These are phyloP conservation scores for Heliconius melpomene DNA, from an alignment of 1,140 invertebrate species.

Conservation along the genomic window DNA sequence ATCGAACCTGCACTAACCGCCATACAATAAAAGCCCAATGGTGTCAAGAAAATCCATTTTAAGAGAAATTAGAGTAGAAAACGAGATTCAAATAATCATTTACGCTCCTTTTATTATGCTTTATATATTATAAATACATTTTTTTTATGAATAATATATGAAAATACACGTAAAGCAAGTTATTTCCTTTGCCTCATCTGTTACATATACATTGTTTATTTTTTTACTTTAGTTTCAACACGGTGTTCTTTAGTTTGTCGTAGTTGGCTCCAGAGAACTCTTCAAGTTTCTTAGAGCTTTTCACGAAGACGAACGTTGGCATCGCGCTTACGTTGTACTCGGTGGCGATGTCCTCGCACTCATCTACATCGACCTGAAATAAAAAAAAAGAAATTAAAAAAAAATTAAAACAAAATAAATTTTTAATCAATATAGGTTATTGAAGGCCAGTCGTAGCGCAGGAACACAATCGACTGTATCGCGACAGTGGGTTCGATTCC, in stretches of 20 bases:
- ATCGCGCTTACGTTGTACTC: constrained; percentile 93
- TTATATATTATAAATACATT: not conserved
- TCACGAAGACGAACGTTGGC: constrained; percentile 97
- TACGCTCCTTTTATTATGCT: not conserved
- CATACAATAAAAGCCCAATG: not conserved
- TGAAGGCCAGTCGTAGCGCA: too few relatives aligned
- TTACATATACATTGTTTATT: constrained; percentile 39
- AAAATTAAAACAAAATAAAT: not conserved
- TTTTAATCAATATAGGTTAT: not conserved
- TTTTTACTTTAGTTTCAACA: constrained; percentile 83
- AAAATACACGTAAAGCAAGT: constrained; percentile 15
- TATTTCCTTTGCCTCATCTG: constrained; percentile 17
- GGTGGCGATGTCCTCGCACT: constrained; percentile 90
- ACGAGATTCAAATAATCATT: constrained; percentile 1
- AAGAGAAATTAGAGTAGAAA: too few relatives aligned
- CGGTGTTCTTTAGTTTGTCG: constrained; percentile 85
- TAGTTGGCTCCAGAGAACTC: constrained; percentile 91
- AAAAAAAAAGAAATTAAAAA: not conserved
- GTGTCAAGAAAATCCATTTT: not conserved
- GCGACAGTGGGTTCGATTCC: too few relatives aligned
- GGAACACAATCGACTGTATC: too few relatives aligned
- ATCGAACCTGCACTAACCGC: not conserved
- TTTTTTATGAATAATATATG: not conserved
- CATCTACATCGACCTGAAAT: constrained; percentile 94
- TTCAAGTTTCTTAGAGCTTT: constrained; percentile 86